A percentile compares a stretch with the other conserved stretches of the same genome.
These are phyloP conservation scores for Venusia cambrica DNA, from an alignment of 2,888 invertebrate genomes.

Conservation along the genomic window DNA sequence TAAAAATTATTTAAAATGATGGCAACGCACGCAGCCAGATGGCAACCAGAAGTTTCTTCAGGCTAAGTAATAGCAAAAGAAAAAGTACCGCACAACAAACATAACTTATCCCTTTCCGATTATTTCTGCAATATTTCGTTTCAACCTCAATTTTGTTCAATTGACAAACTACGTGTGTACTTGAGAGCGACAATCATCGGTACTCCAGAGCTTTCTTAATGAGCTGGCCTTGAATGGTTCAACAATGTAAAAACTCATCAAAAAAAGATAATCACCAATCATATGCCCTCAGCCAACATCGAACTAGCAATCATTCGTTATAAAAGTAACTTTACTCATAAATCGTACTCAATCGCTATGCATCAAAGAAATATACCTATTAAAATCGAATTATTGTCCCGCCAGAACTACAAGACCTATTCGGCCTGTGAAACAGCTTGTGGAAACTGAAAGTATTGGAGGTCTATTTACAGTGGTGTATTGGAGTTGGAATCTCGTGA, in stretches of 20 bases:
- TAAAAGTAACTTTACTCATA: constrained; percentile 58
- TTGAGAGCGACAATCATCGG: no score
- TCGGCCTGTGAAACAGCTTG: background rate
- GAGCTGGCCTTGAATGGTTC: no score
- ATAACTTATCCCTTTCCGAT: no score
- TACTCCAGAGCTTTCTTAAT: no score
- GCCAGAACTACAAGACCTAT: constrained; percentile 37
- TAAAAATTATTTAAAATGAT: no score
- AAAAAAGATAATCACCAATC: constrained; percentile 19
- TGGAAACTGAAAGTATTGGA: constrained; percentile 27
- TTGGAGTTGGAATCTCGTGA: constrained; percentile 12
- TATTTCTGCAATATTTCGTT: no score
- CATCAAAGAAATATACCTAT: constrained; percentile 56
- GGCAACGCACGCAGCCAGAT: no score
- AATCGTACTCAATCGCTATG: constrained; percentile 47
- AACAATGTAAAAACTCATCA: constrained; percentile 10
- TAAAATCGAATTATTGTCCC: constrained; percentile 67
- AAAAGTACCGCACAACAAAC: no score
- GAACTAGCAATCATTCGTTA: constrained; percentile 60
- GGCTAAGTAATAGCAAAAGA: no score
- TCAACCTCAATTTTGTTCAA: no score
- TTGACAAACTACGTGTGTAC: no score
- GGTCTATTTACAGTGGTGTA: constrained; percentile 37
- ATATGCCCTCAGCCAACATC: constrained; percentile 42
- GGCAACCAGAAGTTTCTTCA: no score